Evolutionary conservation across 2,888 invertebrate genomes (phyloP), one percentile per base, ranked within the genome.

Genomic region (Agrotis clavis): DNA sequence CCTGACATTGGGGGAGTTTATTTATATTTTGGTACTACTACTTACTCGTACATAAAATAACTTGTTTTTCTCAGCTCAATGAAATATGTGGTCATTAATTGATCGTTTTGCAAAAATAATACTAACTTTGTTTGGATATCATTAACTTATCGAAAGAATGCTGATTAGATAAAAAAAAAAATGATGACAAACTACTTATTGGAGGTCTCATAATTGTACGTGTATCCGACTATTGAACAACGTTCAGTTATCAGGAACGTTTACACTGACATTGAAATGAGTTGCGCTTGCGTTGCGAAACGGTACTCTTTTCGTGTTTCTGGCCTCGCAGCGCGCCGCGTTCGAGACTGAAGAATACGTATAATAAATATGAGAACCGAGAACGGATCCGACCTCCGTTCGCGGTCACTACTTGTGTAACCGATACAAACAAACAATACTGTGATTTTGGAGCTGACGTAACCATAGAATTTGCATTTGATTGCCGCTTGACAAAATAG

Each of bases 271-370:
- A 96, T 96, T 96, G 96, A 95, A 95, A 90, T 89, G 85, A 85
- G 91, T 86, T 94, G 92, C 91, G 91, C 95, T 86, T 94, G 92
- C 91, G 91, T 96, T 96, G 95, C 95, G 96, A 96, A 96, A 96
- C 92, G 90, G 90, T 93, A 93, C 92, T 94, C 93, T 96, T 95
- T 96, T 95, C 91, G 95, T 94, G 92, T 89, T 92, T 92, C 75
- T 84, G 86, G 86, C 82, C 90, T 89, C 95, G 93, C 93, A 91
- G 93, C 91, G 90, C 82, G 88, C 82, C 90, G 91, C 90, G 88
- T 89, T 90, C 88, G 91, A 94, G 94, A 95, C 94, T 93, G 94
- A 95, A 95, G 95, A 95, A 95, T 95, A 95, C 94, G 94, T 95
- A 94, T 93, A 93, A 93, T 94, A 95, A 95, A 95, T 95, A 95